Evolutionary conservation across 2,888 invertebrate species (phyloP), one percentile per base, ranked within the genome.

Genomic region (Calameuta pallipes): DNA sequence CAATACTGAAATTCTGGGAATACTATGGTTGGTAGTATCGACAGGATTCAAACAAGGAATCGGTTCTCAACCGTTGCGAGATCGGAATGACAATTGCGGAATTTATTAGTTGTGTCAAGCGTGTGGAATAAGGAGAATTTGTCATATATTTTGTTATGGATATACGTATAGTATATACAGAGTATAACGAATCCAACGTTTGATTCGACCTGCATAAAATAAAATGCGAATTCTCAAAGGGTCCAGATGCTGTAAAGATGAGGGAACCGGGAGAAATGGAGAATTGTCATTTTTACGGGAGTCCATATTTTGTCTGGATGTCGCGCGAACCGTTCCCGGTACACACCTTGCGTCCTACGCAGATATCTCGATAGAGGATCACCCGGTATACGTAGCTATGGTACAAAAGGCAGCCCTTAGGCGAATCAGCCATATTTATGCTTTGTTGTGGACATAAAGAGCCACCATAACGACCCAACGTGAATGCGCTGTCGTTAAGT

Each of bases 391-490:
- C 84, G 84, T 80, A 56, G 56, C 56, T 56, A 56, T 23, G 82
- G 81, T 84, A 84, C 84, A 88, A 89, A 89, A 87, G 85, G 84
- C 84, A 82, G 86, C 87, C 85, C 85, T 87, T 85, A 87, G 86
- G 85, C 87, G 86, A 87, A 89, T 88, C 88, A 86, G 86, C 85
- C 84, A 85, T 89, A 90, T 89, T 90, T 89, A 88, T 87, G 89
- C 86, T 89, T 89, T 89, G 89, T 89, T 87, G 88, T 87, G 87
- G 84, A 85, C 85, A 89, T 90, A 88, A 89, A 89, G 87, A 89
- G 84, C 84, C 80, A 84, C 85, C 84, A 83, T 89, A 87, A 88
- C 87, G 86, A 88, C 83, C 85, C 85, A 79, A 82, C 82, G 80
- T 87, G 85, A 86, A 87, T 87, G 82, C 82, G 82, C 81, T 85